Evolutionary conservation across 2,888 invertebrate species (phyloP).

Genomic region (Corbicula japonica): DNA sequence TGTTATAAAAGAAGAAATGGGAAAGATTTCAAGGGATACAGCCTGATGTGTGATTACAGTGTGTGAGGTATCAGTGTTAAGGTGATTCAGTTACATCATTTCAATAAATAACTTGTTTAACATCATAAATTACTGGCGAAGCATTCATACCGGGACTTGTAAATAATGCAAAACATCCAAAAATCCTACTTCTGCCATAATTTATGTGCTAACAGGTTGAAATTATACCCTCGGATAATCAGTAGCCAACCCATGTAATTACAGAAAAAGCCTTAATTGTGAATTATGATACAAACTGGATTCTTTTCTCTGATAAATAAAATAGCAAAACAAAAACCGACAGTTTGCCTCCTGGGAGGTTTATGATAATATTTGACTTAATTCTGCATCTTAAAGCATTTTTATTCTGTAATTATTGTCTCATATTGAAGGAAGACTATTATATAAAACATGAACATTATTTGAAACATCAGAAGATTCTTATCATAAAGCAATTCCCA

Average conservation of each 20-base stretch:
- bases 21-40: no score
- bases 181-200: constrained; percentile 14
- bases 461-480: no score
- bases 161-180: constrained; percentile 16
- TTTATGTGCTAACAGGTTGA: constrained; percentile 43
- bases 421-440: no score
- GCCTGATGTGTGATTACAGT: constrained; percentile 9
- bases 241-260: constrained; percentile 35
- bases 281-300: constrained; percentile 43
- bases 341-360: constrained; percentile 30
- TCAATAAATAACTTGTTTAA: constrained; percentile 23
- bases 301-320: constrained; percentile 37
- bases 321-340: constrained; percentile 17
- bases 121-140: constrained; percentile 24
- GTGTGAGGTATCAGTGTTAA: neutral
- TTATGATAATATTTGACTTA: constrained; percentile 10
- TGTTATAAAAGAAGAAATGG: no score
- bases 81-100: constrained; percentile 13
- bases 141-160: constrained; percentile 1
- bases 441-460: no score
- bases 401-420: no score
- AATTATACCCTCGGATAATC: constrained; percentile 35
- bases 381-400: no score
- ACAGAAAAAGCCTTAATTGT: constrained; percentile 45
- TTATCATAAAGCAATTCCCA: no score